Percentiles rank a stretch among this genome's conserved stretches.
phyloP scores from a whole-genome alignment of 2,888 invertebrate genomes.

The Caenorhabditis sp. region DNA sequence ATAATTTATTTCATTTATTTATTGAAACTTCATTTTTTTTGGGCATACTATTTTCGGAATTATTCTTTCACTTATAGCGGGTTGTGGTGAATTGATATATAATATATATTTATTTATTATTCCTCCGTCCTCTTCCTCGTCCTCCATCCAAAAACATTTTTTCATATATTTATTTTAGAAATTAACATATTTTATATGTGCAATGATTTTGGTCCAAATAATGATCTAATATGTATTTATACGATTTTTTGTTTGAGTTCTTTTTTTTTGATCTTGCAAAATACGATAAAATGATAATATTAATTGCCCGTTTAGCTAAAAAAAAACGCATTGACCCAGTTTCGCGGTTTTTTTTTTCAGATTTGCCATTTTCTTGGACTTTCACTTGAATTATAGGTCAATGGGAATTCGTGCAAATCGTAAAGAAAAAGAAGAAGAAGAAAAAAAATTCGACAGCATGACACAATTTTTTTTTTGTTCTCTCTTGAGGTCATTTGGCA shows the following conservation, averaged over 20 bases:
- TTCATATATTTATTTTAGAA: background rate
- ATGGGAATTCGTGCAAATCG: no score
- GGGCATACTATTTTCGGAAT: conserved; percentile 36
- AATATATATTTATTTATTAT: no score
- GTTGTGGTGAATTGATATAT: conserved; percentile 37
- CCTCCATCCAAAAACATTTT: background rate
- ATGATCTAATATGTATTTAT: background rate
- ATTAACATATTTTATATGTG: background rate
- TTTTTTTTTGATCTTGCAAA: background rate
- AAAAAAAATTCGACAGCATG: background rate
- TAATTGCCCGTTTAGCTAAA: no score
- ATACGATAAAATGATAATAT: background rate
- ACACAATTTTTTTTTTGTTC: conserved; percentile 8
- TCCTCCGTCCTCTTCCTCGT: conserved; percentile 4
- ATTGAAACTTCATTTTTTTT: conserved; percentile 3
- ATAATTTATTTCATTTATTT: background rate
- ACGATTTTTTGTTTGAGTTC: background rate
- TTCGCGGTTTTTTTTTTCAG: background rate
- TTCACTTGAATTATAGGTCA: background rate
- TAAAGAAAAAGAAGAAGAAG: background rate
- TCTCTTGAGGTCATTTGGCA: background rate
- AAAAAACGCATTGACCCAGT: background rate
- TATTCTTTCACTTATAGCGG: conserved; percentile 45
- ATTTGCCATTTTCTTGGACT: background rate
- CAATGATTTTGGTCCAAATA: background rate